These are phyloP conservation scores for Prionace glauca DNA, from an alignment of 2,797 vertebrate species.

Conservation along the genomic window DNA sequence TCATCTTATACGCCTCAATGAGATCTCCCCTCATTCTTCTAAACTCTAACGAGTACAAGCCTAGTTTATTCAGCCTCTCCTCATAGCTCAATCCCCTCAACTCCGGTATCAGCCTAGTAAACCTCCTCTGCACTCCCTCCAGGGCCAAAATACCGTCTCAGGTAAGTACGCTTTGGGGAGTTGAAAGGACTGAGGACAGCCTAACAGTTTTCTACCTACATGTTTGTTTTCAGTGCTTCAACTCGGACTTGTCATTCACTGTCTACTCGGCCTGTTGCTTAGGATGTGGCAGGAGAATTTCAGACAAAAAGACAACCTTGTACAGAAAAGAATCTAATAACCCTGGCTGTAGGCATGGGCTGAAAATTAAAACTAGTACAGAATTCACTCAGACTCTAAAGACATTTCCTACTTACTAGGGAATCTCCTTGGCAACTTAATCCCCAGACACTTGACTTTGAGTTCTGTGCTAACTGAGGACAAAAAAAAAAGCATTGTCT, in stretches of 20 bases:
- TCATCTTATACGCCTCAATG: too few relatives aligned
- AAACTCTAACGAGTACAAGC: too few relatives aligned
- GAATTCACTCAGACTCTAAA: neutral
- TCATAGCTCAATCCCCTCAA: too few relatives aligned
- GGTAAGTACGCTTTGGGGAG: neutral
- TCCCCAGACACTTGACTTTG: neutral
- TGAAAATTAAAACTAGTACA: neutral
- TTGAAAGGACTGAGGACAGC: neutral
- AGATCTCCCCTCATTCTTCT: too few relatives aligned
- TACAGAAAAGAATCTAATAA: neutral
- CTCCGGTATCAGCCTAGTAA: too few relatives aligned
- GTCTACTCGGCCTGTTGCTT: neutral
- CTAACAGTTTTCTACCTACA: conserved; percentile 3
- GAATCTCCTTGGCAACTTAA: neutral
- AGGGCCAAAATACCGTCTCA: too few relatives aligned
- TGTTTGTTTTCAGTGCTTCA: neutral
- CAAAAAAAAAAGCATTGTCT: neutral
- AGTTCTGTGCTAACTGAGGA: neutral
- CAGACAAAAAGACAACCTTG: neutral
- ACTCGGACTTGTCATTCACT: conserved; percentile 1
- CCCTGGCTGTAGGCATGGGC: neutral
- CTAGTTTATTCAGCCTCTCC: too few relatives aligned
- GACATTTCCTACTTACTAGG: neutral
- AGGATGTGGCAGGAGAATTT: neutral
- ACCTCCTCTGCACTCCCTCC: too few relatives aligned